A percentile compares a stretch with the other conserved stretches of the same genome.
Conservation (phyloP, 35 echinoderm and acorn worm species). For the Lytechinus pictus region DNA sequence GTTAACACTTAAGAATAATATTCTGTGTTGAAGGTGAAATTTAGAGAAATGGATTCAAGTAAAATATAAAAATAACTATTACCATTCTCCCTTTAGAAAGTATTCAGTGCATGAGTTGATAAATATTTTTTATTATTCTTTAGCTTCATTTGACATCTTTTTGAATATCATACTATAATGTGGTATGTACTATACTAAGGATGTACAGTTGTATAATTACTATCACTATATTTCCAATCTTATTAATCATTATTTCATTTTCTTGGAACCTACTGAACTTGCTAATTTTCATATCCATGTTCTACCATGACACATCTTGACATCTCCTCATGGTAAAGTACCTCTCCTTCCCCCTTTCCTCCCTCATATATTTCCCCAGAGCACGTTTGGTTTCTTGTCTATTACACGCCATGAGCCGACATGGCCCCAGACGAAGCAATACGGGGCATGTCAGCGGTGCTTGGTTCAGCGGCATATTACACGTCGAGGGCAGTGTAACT, state of each 20-base stretch:
- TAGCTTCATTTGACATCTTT: too few species aligned
- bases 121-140: too few species aligned
- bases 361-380: background rate
- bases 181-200: too few species aligned
- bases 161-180: too few species aligned
- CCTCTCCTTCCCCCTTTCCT: background rate
- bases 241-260: background rate
- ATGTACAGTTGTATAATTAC: too few species aligned
- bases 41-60: too few species aligned
- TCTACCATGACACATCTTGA: background rate
- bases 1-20: too few species aligned
- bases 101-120: too few species aligned
- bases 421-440: background rate
- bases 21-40: too few species aligned
- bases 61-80: too few species aligned
- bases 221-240: too few species aligned
- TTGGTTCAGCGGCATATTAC: constrained; percentile 20
- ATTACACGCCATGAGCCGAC: background rate
- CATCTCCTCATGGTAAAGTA: background rate
- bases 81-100: too few species aligned
- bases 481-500: constrained; percentile 37
- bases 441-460: constrained; percentile 33
- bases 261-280: background rate
- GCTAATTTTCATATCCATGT: background rate
- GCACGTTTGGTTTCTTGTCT: background rate